Base-by-base conservation (phyloP, 2,888 invertebrate species). In the Philhelius pedissequus region DNA sequence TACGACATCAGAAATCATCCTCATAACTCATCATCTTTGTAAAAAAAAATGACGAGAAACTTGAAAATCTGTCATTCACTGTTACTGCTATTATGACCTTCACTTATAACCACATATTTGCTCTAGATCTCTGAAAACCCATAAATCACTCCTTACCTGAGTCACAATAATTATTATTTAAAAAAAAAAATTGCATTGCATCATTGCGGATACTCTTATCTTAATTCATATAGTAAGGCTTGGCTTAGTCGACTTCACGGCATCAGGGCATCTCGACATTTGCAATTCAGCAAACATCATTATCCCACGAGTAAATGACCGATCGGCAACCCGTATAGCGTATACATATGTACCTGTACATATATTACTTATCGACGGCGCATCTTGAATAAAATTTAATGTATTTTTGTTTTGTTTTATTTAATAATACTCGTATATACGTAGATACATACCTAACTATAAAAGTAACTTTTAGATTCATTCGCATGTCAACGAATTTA, bases 121-220 rank as follows among this genome's bases (percentile, higher is more conserved):
- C 27, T 58, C 58, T 27, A 69, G 22, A 58, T 60, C n/a, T 50
- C 62, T 38, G 5, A 4, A 40, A 27, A 30, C 32, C 9, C 60
- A 70, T 77, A 77, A 77, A 77, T 77, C 69, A 77, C 60, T n/a
- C n/a, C 52, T 60, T n/a, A 20, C 13, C 20, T 45, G 52, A 60
- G 32, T 76, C 68, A 50, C 30, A 48, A 32, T 58, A 38, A 64
- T 32, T 7, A 56, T 20, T 22, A 30, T 15, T 4, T 38, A 15
- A 25, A 50, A 13, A 18, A 22, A 22, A 4, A 22, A 22, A 22
- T 48, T 48, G 9, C 48, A 32, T 64, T 64, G 64, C 64, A 64
- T 48, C 64, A 64, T 64, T 32, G 64, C 64, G 48, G 48, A 64
- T 64, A 48, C 64, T 64, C 64, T 45, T 48, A 48, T 64, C 45